These are phyloP conservation scores for Tromatobia lineatoria DNA, from an alignment of 2,888 invertebrate species.

Conservation along the genomic window DNA sequence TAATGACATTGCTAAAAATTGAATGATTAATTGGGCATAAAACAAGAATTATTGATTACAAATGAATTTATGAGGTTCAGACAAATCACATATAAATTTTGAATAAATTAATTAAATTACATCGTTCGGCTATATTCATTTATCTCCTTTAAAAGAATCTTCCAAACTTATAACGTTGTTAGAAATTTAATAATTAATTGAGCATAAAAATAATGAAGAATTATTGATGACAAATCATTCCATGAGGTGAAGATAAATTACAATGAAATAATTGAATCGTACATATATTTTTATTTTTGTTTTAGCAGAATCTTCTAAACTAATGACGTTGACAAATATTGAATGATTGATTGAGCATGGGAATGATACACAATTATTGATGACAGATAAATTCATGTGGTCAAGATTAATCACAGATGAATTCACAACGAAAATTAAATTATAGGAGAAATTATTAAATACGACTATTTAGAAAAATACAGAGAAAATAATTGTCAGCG, in stretches of 20 bases:
- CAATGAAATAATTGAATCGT: too few species aligned
- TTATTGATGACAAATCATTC: background rate
- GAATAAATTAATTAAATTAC: too few species aligned
- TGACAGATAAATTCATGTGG: background rate
- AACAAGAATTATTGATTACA: too few species aligned
- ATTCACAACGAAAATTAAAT: background rate
- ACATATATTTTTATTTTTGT: too few species aligned
- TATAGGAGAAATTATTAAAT: background rate
- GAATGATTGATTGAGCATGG: background rate
- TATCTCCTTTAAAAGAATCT: too few species aligned
- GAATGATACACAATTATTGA: background rate
- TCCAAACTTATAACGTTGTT: background rate
- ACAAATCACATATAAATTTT: too few species aligned
- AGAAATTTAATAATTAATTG: background rate
- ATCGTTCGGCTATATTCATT: too few species aligned
- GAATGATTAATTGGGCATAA: background rate
- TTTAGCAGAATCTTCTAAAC: too few species aligned
- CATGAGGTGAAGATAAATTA: too few species aligned
- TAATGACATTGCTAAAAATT: background rate
- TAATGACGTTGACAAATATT: background rate
- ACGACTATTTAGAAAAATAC: background rate
- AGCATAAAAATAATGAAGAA: background rate
- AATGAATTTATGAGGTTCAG: too few species aligned
- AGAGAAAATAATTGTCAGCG: background rate
- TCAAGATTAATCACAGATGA: background rate